Percentiles rank a stretch among this genome's conserved stretches.
Conservation (phyloP, 2,113 vertebrate genomes). For the Salminus brasiliensis region DNA sequence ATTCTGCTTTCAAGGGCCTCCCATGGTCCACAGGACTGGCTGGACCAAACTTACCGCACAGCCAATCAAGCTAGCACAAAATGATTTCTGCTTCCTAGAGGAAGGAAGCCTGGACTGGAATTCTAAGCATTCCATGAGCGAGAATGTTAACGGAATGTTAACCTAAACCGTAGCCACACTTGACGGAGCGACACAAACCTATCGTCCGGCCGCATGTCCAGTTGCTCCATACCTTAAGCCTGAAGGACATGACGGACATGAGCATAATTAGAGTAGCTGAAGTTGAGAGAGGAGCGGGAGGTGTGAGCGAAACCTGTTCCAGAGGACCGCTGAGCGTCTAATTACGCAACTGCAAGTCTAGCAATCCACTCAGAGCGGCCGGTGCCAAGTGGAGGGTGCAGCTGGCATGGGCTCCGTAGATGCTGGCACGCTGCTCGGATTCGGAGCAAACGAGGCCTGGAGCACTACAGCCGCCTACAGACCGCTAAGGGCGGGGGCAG, state of each 20-base stretch:
- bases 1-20: not conserved
- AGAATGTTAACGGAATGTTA: too few relatives aligned
- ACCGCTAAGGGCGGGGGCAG: not conserved
- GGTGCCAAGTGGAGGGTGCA: slow-evolving; percentile 17
- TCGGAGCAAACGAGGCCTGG: not conserved
- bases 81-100: not conserved
- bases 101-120: not conserved
- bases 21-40: not conserved
- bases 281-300: slow-evolving; percentile 32
- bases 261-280: slow-evolving; percentile 16
- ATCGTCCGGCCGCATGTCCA: not conserved
- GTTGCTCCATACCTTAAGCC: slow-evolving; percentile 2
- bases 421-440: slow-evolving; percentile 11
- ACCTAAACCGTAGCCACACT: too few relatives aligned
- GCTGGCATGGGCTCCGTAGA: slow-evolving; percentile 19
- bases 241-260: not conserved
- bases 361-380: slow-evolving; percentile 35
- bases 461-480: slow-evolving; percentile 12
- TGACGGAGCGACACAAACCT: not conserved
- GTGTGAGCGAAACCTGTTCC: slow-evolving; percentile 45
- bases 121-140: not conserved
- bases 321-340: slow-evolving; percentile 47
- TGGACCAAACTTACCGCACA: not conserved
- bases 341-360: slow-evolving; percentile 54
- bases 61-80: not conserved